A percentile compares a stretch with the other conserved stretches of the same genome.
Conservation (phyloP, 2,888 invertebrate species). For the Pristionchus fissidentatus region DNA sequence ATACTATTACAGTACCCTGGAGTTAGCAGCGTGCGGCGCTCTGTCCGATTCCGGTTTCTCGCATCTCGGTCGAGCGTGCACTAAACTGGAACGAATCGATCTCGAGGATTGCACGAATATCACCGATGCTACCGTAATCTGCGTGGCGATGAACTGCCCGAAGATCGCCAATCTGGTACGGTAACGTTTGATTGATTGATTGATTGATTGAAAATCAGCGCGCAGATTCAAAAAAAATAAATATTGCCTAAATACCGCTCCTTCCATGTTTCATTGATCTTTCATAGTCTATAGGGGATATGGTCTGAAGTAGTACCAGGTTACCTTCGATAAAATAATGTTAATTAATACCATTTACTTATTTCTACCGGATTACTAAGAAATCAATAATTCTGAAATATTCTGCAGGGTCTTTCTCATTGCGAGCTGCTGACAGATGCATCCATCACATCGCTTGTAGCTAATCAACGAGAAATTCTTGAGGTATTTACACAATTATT, state of each 20-base stretch:
- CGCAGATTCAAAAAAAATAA: not conserved
- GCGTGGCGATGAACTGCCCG: conserved; percentile 95
- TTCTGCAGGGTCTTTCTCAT: conserved; percentile 95
- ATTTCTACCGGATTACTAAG: no score
- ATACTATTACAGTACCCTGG: conserved; percentile 81
- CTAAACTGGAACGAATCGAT: conserved; percentile 94
- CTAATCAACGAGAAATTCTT: conserved; percentile 69
- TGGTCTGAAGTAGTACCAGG: no score
- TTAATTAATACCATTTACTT: no score
- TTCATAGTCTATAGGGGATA: no score
- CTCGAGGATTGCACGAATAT: conserved; percentile 97
- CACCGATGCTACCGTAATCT: conserved; percentile 92
- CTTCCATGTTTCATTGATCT: no score
- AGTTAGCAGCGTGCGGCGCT: conserved; percentile 93
- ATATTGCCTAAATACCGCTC: no score
- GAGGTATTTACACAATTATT: conserved; percentile 51
- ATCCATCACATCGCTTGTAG: conserved; percentile 87
- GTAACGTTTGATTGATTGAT: not conserved
- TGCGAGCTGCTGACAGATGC: conserved; percentile 99
- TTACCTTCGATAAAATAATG: no score
- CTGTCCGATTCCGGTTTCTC: conserved; percentile 97
- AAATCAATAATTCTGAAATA: no score
- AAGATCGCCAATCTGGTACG: conserved; percentile 92
- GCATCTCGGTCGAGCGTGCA: conserved; percentile 87
- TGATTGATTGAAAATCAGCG: not conserved